Evolutionary conservation across 2,797 vertebrate genomes (phyloP).

Genomic region (Octomys mimax): DNA sequence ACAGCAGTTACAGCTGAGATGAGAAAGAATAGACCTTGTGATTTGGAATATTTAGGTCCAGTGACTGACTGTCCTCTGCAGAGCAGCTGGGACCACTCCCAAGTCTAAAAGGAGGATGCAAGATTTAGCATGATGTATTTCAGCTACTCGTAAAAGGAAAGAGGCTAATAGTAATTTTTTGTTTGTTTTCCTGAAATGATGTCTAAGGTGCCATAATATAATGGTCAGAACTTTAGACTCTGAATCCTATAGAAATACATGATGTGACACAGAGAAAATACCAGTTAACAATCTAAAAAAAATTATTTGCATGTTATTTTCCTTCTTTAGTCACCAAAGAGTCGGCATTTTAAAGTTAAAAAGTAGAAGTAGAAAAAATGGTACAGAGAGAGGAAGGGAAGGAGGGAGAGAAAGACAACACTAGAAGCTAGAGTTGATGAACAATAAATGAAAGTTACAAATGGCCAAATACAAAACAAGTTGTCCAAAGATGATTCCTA

Average conservation of each 20-base stretch:
- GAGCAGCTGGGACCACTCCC: background rate
- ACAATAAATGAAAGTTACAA: slow-evolving; percentile 4
- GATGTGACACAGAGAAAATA: background rate
- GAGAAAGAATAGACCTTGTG: background rate
- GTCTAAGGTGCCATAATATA: no score
- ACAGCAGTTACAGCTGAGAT: background rate
- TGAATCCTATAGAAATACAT: background rate
- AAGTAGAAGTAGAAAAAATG: background rate
- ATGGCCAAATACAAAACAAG: background rate
- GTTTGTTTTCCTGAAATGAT: background rate
- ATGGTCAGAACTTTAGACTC: no score
- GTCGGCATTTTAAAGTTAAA: background rate
- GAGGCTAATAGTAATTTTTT: background rate
- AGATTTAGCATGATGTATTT: background rate
- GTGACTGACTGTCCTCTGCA: background rate
- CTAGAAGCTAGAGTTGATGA: background rate
- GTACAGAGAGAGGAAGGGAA: no score
- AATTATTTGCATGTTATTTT: background rate
- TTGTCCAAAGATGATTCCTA: background rate
- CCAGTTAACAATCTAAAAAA: background rate
- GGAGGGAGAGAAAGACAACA: background rate
- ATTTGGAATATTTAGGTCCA: background rate
- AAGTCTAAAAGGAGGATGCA: background rate
- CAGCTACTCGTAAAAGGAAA: background rate
- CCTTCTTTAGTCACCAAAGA: background rate